These are phyloP conservation scores for Synanceia verrucosa DNA, from an alignment of 2,797 vertebrate genomes.

Conservation along the genomic window DNA sequence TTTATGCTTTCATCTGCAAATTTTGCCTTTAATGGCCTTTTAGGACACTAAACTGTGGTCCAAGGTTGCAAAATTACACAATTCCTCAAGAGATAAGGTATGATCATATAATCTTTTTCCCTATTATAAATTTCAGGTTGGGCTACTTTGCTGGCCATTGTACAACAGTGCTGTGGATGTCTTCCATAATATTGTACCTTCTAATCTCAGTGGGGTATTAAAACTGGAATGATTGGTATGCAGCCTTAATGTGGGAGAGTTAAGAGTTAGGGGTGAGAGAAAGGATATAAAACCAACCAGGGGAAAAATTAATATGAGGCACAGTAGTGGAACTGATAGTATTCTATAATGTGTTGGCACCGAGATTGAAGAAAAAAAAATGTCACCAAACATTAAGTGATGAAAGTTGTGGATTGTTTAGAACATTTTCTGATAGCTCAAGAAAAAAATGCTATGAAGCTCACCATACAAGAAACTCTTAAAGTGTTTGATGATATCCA, in stretches of 20 bases:
- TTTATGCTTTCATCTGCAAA: conserved; percentile 14
- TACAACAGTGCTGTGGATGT: conserved; percentile 51
- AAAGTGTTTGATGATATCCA: conserved; percentile 30
- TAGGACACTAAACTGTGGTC: not conserved
- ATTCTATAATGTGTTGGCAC: conserved; percentile 79
- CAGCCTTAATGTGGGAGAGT: conserved; percentile 78
- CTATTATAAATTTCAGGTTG: conserved; percentile 35
- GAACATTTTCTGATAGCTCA: conserved; percentile 46
- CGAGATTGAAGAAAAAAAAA: conserved; percentile 64
- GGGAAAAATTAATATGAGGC: conserved; percentile 84
- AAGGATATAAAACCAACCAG: conserved; percentile 83
- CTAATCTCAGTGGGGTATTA: conserved; percentile 79
- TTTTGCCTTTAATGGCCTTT: conserved; percentile 4
- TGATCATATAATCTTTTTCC: conserved; percentile 5
- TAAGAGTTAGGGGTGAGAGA: conserved; percentile 76
- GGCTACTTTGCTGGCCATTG: conserved; percentile 50
- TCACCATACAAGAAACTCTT: conserved; percentile 14
- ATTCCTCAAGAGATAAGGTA: not conserved
- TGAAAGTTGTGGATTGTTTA: conserved; percentile 64
- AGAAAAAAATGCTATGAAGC: conserved; percentile 30
- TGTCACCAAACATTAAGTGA: conserved; percentile 67
- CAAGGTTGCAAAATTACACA: conserved; percentile 8
- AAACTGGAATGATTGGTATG: conserved; percentile 79
- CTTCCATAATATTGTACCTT: conserved; percentile 78
- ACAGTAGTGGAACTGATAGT: conserved; percentile 84